Evolutionary conservation across 2,888 invertebrate genomes (phyloP).

Genomic region (Teleogryllus oceanicus): DNA sequence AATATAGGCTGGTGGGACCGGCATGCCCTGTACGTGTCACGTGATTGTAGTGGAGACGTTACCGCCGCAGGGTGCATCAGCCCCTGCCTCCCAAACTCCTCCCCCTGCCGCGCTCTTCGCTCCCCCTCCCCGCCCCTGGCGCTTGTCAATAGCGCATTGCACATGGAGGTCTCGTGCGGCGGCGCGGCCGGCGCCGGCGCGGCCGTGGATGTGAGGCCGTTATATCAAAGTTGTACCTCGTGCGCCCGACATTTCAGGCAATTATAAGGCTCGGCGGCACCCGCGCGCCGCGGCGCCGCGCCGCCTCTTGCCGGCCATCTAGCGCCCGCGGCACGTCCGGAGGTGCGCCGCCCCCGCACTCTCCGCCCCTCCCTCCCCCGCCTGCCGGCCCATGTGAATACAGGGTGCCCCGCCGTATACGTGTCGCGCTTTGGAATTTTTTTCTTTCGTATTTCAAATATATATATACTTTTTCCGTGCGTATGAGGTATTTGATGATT

Average conservation of each 20-base stretch:
- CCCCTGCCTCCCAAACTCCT: too few species aligned
- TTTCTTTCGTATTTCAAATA: too few species aligned
- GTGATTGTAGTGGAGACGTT: too few species aligned
- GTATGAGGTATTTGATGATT: too few species aligned
- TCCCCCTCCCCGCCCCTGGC: background rate
- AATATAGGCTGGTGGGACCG: too few species aligned
- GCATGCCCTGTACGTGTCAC: too few species aligned
- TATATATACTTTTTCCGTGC: too few species aligned
- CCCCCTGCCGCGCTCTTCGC: too few species aligned
- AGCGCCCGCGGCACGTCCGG: background rate
- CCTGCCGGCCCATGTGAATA: background rate
- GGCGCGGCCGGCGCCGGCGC: background rate
- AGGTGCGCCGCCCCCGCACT: background rate
- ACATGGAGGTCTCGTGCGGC: background rate
- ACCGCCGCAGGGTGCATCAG: too few species aligned
- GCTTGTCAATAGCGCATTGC: conserved; percentile 8
- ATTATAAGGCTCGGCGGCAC: conserved; percentile 3
- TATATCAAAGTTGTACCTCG: conserved; percentile 18
- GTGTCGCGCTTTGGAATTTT: too few species aligned
- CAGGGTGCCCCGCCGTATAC: background rate
- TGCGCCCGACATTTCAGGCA: conserved; percentile 1
- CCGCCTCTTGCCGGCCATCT: background rate
- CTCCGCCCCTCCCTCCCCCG: background rate
- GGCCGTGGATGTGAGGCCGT: background rate
- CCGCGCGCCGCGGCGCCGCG: background rate